phyloP scores from a whole-genome alignment of 2,113 vertebrate species.

The Platichthys flesus region DNA sequence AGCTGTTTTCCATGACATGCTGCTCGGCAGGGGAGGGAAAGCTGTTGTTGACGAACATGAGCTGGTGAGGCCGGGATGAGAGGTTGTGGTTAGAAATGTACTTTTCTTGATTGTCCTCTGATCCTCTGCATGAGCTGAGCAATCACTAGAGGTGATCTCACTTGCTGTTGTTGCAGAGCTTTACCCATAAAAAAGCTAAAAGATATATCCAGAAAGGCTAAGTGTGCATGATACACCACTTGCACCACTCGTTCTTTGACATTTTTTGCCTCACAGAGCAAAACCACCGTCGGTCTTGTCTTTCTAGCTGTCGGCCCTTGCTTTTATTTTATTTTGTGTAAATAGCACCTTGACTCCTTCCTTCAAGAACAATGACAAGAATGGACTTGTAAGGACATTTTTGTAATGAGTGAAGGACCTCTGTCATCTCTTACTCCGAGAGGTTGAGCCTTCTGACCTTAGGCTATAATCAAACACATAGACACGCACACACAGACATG shows the following conservation, averaged over 20 bases:
- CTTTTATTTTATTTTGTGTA: slow-evolving; percentile 46
- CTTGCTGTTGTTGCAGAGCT: not conserved
- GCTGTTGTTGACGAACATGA: slow-evolving; percentile 53
- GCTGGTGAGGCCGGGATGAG: not conserved
- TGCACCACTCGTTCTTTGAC: not conserved
- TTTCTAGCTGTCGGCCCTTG: not conserved
- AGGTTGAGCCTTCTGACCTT: slow-evolving; percentile 54
- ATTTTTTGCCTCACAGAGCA: slow-evolving; percentile 7
- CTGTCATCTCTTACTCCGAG: slow-evolving; percentile 63
- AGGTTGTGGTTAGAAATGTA: slow-evolving; percentile 12
- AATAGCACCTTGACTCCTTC: slow-evolving; percentile 50
- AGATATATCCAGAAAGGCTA: not conserved
- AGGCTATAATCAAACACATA: slow-evolving; percentile 69
- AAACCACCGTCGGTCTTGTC: slow-evolving; percentile 13
- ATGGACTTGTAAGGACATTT: slow-evolving; percentile 72
- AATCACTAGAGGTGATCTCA: not conserved
- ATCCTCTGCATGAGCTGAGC: slow-evolving; percentile 13
- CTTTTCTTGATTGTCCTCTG: slow-evolving; percentile 1
- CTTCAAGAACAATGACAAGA: slow-evolving; percentile 72
- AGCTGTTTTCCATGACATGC: slow-evolving; percentile 71
- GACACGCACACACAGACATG: slow-evolving; percentile 12
- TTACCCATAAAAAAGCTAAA: not conserved
- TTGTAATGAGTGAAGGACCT: slow-evolving; percentile 67
- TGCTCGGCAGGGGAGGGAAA: slow-evolving; percentile 47
- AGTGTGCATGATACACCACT: not conserved